phyloP scores from a whole-genome alignment of 35 echinoderm and acorn worm genomes.

The Heliocidaris erythrogramma region DNA sequence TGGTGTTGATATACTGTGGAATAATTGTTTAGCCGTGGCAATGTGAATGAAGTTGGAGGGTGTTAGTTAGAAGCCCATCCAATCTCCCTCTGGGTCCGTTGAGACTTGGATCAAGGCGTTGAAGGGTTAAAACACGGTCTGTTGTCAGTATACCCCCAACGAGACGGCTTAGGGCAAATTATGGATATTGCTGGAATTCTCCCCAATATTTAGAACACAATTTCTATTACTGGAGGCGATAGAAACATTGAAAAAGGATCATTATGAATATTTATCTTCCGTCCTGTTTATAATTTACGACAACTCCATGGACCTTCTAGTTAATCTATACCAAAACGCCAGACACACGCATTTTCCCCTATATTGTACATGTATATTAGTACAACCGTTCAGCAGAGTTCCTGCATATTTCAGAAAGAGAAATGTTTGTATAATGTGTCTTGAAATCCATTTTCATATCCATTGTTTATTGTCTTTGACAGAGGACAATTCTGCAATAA shows the following conservation, averaged over 20 bases:
- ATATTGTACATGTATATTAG: neutral
- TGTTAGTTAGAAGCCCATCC: neutral
- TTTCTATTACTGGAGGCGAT: too few species aligned
- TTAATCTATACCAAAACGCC: too few species aligned
- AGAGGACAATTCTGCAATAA: neutral
- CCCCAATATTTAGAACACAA: too few species aligned
- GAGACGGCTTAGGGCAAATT: neutral
- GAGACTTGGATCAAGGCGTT: neutral
- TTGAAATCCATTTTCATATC: neutral
- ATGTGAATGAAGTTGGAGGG: neutral
- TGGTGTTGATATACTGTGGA: neutral
- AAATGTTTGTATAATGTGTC: neutral
- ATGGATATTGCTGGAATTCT: too few species aligned
- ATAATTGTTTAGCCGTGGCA: neutral
- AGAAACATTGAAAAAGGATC: too few species aligned
- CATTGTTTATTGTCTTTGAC: neutral
- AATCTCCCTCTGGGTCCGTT: neutral
- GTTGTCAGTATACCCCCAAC: neutral
- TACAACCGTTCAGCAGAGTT: neutral
- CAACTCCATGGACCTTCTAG: too few species aligned
- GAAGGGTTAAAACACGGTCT: constrained; percentile 27
- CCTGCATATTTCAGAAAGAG: too few species aligned
- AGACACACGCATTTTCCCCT: too few species aligned
- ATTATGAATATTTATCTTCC: too few species aligned
- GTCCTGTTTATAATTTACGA: too few species aligned